phyloP scores from a whole-genome alignment of 2,888 invertebrate genomes.

The Nomada hirtipes region DNA sequence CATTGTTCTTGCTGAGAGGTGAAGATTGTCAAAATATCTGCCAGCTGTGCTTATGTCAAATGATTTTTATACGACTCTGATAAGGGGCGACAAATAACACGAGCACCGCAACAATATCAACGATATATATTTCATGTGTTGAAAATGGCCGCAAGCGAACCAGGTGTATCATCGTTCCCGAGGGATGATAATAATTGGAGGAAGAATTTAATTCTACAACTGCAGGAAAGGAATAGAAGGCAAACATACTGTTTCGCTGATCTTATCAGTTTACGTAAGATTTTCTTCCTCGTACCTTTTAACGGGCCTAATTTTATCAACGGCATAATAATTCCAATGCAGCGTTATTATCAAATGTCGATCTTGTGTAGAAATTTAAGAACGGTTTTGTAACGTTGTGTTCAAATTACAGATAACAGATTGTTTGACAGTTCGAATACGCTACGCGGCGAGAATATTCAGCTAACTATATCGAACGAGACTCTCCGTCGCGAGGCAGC shows the following conservation, averaged over 20 bases:
- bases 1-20: slow-evolving; percentile 27
- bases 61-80: slow-evolving; percentile 58
- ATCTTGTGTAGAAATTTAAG: not conserved
- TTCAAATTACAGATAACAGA: slow-evolving; percentile 90
- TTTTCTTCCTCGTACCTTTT: not conserved
- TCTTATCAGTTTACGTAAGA: slow-evolving; percentile 92
- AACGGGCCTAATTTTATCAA: no score
- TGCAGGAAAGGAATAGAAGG: slow-evolving; percentile 90
- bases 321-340: no score
- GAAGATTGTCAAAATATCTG: slow-evolving; percentile 49
- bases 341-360: no score
- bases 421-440: slow-evolving; percentile 93
- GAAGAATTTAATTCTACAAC: slow-evolving; percentile 88
- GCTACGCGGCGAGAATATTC: slow-evolving; percentile 93
- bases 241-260: slow-evolving; percentile 92
- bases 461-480: slow-evolving; percentile 94
- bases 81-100: slow-evolving; percentile 45
- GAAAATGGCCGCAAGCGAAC: slow-evolving; percentile 78
- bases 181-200: slow-evolving; percentile 87
- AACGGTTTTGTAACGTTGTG: slow-evolving; percentile 3
- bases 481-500: slow-evolving; percentile 88
- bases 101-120: slow-evolving; percentile 19
- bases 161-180: slow-evolving; percentile 68
- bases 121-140: slow-evolving; percentile 31
- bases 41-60: slow-evolving; percentile 43